phyloP scores from a whole-genome alignment of 2,797 vertebrate genomes.

The Remorina albescens region DNA sequence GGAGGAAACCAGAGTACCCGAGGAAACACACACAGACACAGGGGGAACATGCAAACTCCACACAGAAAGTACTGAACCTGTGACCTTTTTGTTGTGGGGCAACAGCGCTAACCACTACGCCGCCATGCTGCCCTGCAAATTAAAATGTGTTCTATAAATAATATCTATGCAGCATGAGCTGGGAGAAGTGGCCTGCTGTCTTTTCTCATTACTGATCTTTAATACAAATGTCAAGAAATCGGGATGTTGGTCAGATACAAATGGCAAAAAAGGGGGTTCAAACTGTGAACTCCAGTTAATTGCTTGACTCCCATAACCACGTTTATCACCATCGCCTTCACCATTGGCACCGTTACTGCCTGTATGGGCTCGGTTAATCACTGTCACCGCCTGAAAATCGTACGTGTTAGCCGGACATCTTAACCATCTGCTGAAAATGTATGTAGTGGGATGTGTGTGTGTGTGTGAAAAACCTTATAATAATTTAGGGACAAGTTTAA shows the following conservation, averaged over 20 bases:
- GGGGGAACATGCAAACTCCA: too few species aligned
- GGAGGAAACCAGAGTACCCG: too few species aligned
- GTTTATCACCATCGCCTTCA: conserved; percentile 22
- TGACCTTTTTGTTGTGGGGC: too few species aligned
- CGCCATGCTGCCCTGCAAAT: not conserved
- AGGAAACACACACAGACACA: too few species aligned
- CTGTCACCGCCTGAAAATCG: conserved; percentile 19
- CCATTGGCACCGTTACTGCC: conserved; percentile 7
- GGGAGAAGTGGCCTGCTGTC: conserved; percentile 12
- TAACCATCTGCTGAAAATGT: not conserved
- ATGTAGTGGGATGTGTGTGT: not conserved
- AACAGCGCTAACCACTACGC: too few species aligned
- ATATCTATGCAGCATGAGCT: not conserved
- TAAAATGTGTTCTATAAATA: conserved; percentile 1
- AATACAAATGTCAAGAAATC: not conserved
- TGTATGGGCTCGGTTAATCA: conserved; percentile 35
- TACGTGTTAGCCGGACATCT: conserved; percentile 6
- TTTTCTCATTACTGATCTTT: conserved; percentile 21
- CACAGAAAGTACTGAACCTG: too few species aligned
- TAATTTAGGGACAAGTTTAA: conserved; percentile 10
- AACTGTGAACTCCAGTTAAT: conserved; percentile 45
- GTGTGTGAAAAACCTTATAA: not conserved
- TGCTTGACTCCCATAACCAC: conserved; percentile 37
- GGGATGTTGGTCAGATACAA: conserved; percentile 25
- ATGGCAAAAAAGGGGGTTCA: conserved; percentile 32